Evolutionary conservation across 2,797 vertebrate species (phyloP).

Genomic region (Tauraco hartlaubi): DNA sequence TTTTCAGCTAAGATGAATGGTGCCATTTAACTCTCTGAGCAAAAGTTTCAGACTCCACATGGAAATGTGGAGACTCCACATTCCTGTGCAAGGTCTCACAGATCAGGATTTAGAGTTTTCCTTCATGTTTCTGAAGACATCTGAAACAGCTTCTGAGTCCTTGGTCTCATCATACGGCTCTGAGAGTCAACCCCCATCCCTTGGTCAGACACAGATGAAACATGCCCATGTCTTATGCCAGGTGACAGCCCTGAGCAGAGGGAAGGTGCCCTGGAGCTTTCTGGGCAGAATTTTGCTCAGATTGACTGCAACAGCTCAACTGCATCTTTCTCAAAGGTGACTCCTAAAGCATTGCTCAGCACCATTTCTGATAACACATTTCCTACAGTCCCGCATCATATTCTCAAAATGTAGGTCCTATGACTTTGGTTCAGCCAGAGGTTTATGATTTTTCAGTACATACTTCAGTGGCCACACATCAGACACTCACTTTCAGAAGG

Average conservation of each 20-base stretch:
- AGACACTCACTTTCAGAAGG: neutral
- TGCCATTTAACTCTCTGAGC: neutral
- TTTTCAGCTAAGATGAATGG: neutral
- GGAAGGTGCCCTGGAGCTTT: neutral
- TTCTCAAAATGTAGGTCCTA: neutral
- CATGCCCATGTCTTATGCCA: accelerated
- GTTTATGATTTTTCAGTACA: neutral
- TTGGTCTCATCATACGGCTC: neutral
- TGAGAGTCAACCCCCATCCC: neutral
- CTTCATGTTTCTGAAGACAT: neutral
- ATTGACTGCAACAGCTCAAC: accelerated
- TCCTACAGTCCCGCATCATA: neutral
- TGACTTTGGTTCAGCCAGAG: neutral
- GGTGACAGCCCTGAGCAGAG: accelerated
- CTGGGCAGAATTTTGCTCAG: neutral
- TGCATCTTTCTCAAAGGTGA: neutral
- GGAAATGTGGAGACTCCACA: no score
- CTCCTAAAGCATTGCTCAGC: neutral
- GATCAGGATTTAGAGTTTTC: neutral
- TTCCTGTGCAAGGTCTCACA: accelerated
- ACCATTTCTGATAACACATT: neutral
- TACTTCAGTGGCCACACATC: neutral
- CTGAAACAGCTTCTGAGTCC: neutral
- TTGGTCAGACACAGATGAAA: neutral
- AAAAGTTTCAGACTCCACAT: neutral